These are phyloP conservation scores for Ondatra zibethicus DNA, from an alignment of 2,113 vertebrate genomes.

Conservation along the genomic window DNA sequence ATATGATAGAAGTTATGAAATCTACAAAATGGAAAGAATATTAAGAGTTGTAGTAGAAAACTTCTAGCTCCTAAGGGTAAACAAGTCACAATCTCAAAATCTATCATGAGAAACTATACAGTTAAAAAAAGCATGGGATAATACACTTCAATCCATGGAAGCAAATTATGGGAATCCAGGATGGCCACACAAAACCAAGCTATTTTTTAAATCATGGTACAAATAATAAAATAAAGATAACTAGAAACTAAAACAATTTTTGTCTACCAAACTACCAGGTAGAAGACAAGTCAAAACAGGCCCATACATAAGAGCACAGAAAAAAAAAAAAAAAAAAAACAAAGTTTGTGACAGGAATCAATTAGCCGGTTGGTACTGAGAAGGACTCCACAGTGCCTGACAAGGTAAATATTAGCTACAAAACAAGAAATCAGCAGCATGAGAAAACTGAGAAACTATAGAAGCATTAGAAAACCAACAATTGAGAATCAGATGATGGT, in stretches of 20 bases:
- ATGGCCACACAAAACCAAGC: not conserved
- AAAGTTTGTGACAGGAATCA: not conserved
- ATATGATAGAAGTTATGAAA: too few species aligned
- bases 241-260: not conserved
- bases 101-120: not conserved
- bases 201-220: not conserved
- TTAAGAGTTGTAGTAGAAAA: too few species aligned
- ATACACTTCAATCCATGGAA: not conserved
- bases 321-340: too few species aligned
- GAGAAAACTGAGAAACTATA: not conserved
- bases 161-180: not conserved
- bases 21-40: too few species aligned
- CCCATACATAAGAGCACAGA: fast-evolving
- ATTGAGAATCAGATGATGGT: not conserved
- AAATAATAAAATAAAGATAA: not conserved
- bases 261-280: not conserved
- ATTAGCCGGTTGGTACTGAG: not conserved
- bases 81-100: too few species aligned
- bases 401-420: not conserved
- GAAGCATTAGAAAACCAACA: not conserved
- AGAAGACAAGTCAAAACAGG: not conserved
- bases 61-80: too few species aligned
- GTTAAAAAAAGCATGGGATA: not conserved
- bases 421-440: not conserved
- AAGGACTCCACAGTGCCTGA: not conserved